Evolutionary conservation across 2,888 invertebrate species (phyloP).

Genomic region (Electrophaes corylata): DNA sequence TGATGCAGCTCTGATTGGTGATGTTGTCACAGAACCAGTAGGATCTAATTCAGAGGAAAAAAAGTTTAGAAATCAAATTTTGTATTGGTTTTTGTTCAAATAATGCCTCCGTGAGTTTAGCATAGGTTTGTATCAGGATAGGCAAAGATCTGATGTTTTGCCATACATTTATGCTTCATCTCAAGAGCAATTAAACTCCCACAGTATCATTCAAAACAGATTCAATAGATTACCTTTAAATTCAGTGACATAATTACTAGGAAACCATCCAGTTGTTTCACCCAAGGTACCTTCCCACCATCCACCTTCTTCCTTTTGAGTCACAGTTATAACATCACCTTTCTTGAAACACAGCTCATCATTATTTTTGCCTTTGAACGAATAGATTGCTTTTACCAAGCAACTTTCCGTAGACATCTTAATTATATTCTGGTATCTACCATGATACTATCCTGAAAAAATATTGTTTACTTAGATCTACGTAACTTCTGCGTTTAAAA

Average conservation of each 20-base stretch:
- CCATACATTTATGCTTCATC: too few species aligned
- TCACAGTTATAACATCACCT: constrained; percentile 98
- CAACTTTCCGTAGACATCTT: constrained; percentile 85
- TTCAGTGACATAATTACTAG: constrained; percentile 98
- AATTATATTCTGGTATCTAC: constrained; percentile 61
- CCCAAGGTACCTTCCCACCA: constrained; percentile 99
- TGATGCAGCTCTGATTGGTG: constrained; percentile 86
- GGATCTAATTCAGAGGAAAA: constrained; percentile 64
- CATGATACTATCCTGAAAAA: constrained; percentile 54
- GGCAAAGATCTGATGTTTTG: too few species aligned
- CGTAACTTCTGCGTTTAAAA: neutral
- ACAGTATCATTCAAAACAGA: neutral
- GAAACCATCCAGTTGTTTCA: constrained; percentile 99
- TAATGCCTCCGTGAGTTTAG: too few species aligned
- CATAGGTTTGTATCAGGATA: too few species aligned
- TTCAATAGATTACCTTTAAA: constrained; percentile 85
- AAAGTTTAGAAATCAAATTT: neutral
- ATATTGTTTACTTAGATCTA: neutral
- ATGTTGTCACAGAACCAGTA: constrained; percentile 84
- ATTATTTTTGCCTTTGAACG: constrained; percentile 98
- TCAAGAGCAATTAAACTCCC: too few species aligned
- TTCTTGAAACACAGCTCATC: constrained; percentile 98
- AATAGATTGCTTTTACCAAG: constrained; percentile 95
- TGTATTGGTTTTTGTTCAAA: neutral
- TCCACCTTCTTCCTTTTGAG: constrained; percentile 97